These are phyloP conservation scores for Elanoides forficatus DNA, from an alignment of 2,113 vertebrate species.

Conservation along the genomic window DNA sequence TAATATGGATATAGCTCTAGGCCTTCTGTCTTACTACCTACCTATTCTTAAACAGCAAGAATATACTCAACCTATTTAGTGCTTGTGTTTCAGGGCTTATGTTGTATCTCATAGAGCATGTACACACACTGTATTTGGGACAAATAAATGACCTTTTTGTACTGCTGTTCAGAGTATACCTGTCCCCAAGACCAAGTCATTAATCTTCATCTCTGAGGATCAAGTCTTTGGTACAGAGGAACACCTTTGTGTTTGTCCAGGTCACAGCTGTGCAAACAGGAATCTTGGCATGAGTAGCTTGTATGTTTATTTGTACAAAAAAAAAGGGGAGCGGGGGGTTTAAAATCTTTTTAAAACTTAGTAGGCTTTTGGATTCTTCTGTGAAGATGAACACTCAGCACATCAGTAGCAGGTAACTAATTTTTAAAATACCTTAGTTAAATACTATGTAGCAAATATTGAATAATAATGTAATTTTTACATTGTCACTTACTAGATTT, in stretches of 20 bases:
- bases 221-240: neutral
- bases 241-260: neutral
- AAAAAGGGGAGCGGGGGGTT: neutral
- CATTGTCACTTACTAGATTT: neutral
- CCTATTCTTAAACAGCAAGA: neutral
- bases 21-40: neutral
- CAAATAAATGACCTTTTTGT: neutral
- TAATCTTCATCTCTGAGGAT: neutral
- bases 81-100: neutral
- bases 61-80: neutral
- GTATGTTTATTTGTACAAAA: neutral
- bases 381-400: neutral
- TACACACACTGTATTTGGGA: neutral
- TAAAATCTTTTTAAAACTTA: neutral
- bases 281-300: neutral
- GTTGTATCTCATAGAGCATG: fast-evolving
- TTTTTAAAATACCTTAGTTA: neutral
- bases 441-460: neutral
- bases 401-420: slow-evolving; percentile 15
- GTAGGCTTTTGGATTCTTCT: neutral
- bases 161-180: neutral
- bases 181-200: neutral
- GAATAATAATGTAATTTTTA: neutral
- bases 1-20: neutral
- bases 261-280: neutral